Evolutionary conservation across 92 coral and sea anemone species (phyloP).

Genomic region (Epizoanthus scotinus): DNA sequence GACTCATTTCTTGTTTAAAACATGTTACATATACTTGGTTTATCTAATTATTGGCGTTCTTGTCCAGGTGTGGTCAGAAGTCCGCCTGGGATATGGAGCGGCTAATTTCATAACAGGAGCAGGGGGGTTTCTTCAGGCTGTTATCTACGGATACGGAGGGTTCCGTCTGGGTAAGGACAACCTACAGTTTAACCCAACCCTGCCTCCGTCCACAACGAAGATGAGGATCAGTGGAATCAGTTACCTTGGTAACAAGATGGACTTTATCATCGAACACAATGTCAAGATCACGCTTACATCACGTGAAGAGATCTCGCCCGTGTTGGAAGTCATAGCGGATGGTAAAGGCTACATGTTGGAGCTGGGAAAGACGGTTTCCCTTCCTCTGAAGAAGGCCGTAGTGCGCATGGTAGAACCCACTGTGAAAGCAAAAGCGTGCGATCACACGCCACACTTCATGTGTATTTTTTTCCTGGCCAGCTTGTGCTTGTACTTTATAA

Average conservation of each 20-base stretch:
- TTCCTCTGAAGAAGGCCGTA: slow-evolving; percentile 47
- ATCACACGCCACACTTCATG: slow-evolving; percentile 23
- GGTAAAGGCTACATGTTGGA: slow-evolving; percentile 40
- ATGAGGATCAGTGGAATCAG: slow-evolving; percentile 59
- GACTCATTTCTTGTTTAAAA: no score
- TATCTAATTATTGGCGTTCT: not conserved
- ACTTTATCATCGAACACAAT: slow-evolving; percentile 42
- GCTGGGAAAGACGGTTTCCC: slow-evolving; percentile 42
- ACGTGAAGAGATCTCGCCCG: slow-evolving; percentile 63
- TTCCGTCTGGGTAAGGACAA: slow-evolving; percentile 55
- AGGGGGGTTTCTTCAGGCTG: slow-evolving; percentile 79
- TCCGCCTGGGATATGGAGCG: slow-evolving; percentile 65
- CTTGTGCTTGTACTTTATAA: slow-evolving; percentile 27
- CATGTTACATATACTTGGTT: not conserved
- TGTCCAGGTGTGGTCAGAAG: slow-evolving; percentile 76
- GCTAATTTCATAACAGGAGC: slow-evolving; percentile 87
- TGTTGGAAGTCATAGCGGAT: slow-evolving; percentile 45
- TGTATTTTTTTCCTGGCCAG: slow-evolving; percentile 35
- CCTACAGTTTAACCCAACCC: slow-evolving; percentile 63
- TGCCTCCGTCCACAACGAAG: slow-evolving; percentile 68
- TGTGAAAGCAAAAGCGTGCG: slow-evolving; percentile 21
- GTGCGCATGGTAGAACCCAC: slow-evolving; percentile 56
- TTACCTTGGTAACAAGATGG: slow-evolving; percentile 70
- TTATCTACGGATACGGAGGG: slow-evolving; percentile 82
- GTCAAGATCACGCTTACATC: slow-evolving; percentile 56